A percentile compares a stretch with the other conserved stretches of the same genome.
phyloP scores from a whole-genome alignment of 2,888 invertebrate genomes.

The Patella depressa region DNA sequence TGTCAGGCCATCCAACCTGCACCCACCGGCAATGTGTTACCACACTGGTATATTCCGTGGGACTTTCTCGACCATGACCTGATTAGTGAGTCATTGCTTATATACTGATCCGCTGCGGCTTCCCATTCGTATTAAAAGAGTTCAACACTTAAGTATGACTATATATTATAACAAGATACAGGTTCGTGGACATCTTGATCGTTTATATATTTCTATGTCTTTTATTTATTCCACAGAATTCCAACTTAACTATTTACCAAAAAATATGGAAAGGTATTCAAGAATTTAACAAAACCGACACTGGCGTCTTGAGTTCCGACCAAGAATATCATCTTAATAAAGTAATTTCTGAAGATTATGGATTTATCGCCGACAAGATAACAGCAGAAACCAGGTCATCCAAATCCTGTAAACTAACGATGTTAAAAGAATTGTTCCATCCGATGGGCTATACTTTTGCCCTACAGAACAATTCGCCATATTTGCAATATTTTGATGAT shows the following conservation, averaged over 20 bases:
- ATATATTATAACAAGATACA: too few relatives aligned
- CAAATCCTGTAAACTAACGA: constrained; percentile 53
- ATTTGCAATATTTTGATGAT: constrained; percentile 51
- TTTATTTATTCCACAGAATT: constrained; percentile 36
- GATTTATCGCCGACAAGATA: constrained; percentile 51
- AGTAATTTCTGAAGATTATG: constrained; percentile 39
- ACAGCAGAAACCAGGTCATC: constrained; percentile 46
- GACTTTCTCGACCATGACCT: too few relatives aligned
- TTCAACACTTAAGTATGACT: too few relatives aligned
- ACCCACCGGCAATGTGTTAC: too few relatives aligned
- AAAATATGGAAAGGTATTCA: constrained; percentile 42
- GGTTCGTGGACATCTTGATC: too few relatives aligned
- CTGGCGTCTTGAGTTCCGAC: constrained; percentile 40
- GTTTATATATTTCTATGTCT: too few relatives aligned
- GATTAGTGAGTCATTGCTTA: too few relatives aligned
- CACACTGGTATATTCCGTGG: too few relatives aligned
- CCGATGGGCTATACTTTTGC: constrained; percentile 55
- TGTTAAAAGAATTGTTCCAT: constrained; percentile 52
- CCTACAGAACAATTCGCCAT: constrained; percentile 57
- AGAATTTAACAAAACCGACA: constrained; percentile 44
- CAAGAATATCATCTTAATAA: constrained; percentile 42
- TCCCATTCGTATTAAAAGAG: too few relatives aligned
- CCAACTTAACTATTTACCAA: constrained; percentile 37
- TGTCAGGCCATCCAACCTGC: too few relatives aligned
- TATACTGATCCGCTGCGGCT: too few relatives aligned